Base-by-base conservation (phyloP, 2,888 invertebrate genomes). In the Ophioninae sp. region DNA sequence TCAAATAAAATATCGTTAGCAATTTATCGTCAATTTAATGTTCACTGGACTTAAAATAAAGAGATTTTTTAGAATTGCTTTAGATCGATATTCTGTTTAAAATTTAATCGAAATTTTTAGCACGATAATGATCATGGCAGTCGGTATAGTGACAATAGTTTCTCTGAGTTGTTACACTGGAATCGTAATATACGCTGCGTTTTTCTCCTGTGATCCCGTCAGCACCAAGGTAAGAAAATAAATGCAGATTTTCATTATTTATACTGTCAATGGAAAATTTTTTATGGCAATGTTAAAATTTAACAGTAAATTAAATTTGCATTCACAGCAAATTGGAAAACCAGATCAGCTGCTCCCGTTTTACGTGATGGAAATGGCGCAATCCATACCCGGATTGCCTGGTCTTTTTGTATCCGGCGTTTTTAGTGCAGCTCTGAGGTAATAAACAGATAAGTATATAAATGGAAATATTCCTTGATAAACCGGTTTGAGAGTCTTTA, bases 371-470 rank as follows among this genome's bases (percentile, higher is more conserved):
- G 96, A 96, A 71, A 95, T 96, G 81, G 95, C 97, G 0, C 95
- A 95, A 0, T 92, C 94, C 10, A 94, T 96, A 83, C 97, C 96
- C 0, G 97, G 97, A 0, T 92, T 98, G 17, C 96, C 97, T 0
- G 98, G 98, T 0, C 94, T 98, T 64, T 97, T 98, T 90, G 96
- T 97, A 87, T 97, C 97, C 73, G 97, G 97, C 20, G 96, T 98
- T 0, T 98, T 97, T 90, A 97, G 97, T 92, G 98, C 97, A 10
- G 97, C 97, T 30, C 93, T 98, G 83, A 97, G 97, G 96, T 96
- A 93, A 87, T 63, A 22, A 58, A 71, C 13, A 10, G 22, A 69
- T 9, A 20, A 74, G 37, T 51, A 23, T 51, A 30, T 44, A 74
- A 65, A 56, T 7, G 2, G 17, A 37, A 59, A 59, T 51, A 56